Percentiles rank a stretch among this genome's conserved stretches.
Evolutionary conservation across 2,797 vertebrate species (phyloP).

Genomic region (Manis javanica): DNA sequence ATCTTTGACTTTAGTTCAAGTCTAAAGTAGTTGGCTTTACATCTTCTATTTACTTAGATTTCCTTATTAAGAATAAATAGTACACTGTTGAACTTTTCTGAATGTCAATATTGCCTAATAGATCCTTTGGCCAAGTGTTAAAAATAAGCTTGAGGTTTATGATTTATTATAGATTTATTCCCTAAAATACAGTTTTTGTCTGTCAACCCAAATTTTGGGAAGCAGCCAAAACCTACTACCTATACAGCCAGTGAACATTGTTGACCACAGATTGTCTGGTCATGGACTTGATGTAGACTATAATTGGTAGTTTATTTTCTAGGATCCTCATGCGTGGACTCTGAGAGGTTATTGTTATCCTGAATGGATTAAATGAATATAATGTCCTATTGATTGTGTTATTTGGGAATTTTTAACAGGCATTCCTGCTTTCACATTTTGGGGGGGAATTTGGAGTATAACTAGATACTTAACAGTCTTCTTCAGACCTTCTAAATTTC

Average conservation of each 20-base stretch:
- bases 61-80: slow-evolving; percentile 20
- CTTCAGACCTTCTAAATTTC: slow-evolving; percentile 29
- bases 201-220: not conserved
- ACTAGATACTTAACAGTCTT: slow-evolving; percentile 22
- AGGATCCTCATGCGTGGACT: not conserved
- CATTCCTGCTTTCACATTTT: not conserved
- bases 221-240: not conserved
- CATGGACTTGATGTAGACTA: not conserved
- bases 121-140: slow-evolving; percentile 16
- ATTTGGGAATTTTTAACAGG: slow-evolving; percentile 33
- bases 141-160: slow-evolving; percentile 37
- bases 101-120: slow-evolving; percentile 2
- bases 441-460: slow-evolving; percentile 6
- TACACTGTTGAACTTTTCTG: slow-evolving; percentile 25
- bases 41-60: slow-evolving; percentile 21
- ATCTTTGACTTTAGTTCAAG: slow-evolving; percentile 30
- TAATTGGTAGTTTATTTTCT: not conserved
- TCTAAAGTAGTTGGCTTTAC: slow-evolving; percentile 46
- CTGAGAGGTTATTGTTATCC: not conserved
- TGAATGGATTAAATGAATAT: not conserved
- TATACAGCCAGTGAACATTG: not conserved
- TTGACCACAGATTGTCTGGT: not conserved
- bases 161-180: not conserved
- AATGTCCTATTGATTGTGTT: not conserved
- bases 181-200: slow-evolving; percentile 38